Base-by-base conservation (phyloP, 2,888 invertebrate species). In the Agrotis clavis region DNA sequence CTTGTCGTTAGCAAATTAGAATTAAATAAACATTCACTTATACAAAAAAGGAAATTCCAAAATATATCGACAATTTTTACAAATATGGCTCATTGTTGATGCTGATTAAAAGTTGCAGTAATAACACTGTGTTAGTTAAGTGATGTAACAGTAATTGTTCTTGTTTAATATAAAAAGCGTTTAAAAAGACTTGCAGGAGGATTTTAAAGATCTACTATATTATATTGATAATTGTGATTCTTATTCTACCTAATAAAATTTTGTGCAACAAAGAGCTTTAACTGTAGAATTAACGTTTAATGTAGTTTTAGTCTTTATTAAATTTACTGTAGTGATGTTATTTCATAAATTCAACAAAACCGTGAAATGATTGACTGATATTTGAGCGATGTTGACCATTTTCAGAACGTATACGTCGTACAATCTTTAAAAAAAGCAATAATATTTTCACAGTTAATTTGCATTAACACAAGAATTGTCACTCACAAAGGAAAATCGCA, bases 361-460 rank as follows among this genome's bases (percentile, higher is more conserved):
- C 1, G 18, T 0, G 0, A 48, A 1, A 48, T 48, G 18, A 6
- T 18, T 48, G 25, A 7, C 18, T 13, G 5, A 0, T 57, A 56
- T 56, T 30, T 30, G 11, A 30, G 18, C 30, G 11, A 56, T 5
- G 5, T n/a, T 35, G n/a, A n/a, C 35, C 0, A n/a, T 35, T 35
- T 19, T 35, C n/a, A 35, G 14, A 57, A 57, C 1, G 5, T n/a
- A n/a, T n/a, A n/a, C n/a, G n/a, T n/a, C n/a, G n/a, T 14, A 30
- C n/a, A 35, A 35, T 6, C 11, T n/a, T 35, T 30, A 5, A 35
- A 57, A 59, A 21, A 51, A 11, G 9, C 11, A 21, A 19, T 2
- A 7, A 19, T 47, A 51, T 56, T 51, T 51, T 35, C 16, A 30
- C 47, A 18, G 11, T 13, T 63, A 54, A 77, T 73, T 77, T n/a